These are phyloP conservation scores for Melanerpes formicivorus DNA, from an alignment of 2,113 vertebrate genomes.

Conservation along the genomic window DNA sequence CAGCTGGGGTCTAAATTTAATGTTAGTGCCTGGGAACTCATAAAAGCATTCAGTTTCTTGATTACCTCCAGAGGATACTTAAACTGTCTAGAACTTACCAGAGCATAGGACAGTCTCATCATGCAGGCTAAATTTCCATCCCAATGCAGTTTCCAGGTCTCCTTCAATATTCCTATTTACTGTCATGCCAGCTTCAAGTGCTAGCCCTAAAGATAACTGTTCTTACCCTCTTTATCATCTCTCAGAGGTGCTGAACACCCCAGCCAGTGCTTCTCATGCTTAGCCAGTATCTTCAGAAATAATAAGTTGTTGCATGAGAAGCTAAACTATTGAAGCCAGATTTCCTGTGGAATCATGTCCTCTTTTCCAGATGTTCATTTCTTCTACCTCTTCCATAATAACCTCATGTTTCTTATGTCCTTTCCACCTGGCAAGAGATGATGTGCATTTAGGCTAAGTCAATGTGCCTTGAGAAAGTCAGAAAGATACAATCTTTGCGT, in stretches of 20 bases:
- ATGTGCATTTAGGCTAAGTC: conserved; percentile 1
- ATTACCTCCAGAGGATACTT: not conserved
- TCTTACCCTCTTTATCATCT: conserved; percentile 28
- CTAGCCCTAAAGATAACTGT: not conserved
- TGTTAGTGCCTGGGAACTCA: not conserved
- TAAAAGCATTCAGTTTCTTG: conserved; percentile 12
- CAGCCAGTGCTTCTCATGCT: not conserved
- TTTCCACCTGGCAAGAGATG: conserved; percentile 61
- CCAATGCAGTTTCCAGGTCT: conserved; percentile 32
- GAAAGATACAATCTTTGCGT: conserved; percentile 13
- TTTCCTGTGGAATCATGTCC: conserved; percentile 51
- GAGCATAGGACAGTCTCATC: not conserved
- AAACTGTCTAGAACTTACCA: not conserved
- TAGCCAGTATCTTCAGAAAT: conserved; percentile 39
- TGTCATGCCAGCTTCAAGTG: not conserved
- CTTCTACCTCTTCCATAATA: not conserved
- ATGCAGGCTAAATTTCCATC: not conserved
- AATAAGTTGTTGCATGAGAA: conserved; percentile 45
- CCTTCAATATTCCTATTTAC: not conserved
- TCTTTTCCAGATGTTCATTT: conserved; percentile 65
- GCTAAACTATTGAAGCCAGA: conserved; percentile 29
- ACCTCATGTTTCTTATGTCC: conserved; percentile 51
- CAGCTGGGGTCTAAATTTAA: not conserved
- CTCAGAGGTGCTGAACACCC: not conserved
- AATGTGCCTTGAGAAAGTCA: conserved; percentile 31